These are phyloP conservation scores for Pelobates cultripes DNA, from an alignment of 2,797 vertebrate species.

Conservation along the genomic window DNA sequence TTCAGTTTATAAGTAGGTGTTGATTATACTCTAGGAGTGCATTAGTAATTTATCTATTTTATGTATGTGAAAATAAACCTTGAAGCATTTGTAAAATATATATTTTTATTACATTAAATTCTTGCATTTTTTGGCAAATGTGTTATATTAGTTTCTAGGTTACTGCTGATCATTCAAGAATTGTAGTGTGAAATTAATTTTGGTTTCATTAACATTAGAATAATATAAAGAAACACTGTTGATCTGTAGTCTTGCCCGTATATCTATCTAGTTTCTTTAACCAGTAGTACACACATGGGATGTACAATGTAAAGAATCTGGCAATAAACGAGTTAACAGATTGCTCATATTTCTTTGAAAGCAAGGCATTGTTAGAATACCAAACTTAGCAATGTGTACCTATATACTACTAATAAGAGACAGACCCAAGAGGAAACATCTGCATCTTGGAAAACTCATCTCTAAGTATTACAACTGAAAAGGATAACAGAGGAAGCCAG, in stretches of 20 bases:
- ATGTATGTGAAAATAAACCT: conserved; percentile 45
- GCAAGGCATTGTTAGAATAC: background rate
- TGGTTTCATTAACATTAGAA: background rate
- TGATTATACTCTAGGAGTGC: too few relatives aligned
- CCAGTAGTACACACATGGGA: background rate
- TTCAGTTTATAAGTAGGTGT: too few relatives aligned
- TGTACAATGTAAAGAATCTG: background rate
- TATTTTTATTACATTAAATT: conserved; percentile 4
- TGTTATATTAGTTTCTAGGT: conserved; percentile 21
- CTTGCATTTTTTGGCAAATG: conserved; percentile 9
- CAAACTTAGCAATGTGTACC: background rate
- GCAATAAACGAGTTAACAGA: background rate
- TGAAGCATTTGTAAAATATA: conserved; percentile 50
- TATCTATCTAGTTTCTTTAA: background rate
- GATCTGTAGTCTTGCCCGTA: background rate
- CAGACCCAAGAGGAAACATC: conserved; percentile 5
- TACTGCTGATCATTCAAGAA: conserved; percentile 10
- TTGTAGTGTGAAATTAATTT: background rate
- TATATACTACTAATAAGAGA: conserved; percentile 24
- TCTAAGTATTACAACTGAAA: conserved; percentile 3
- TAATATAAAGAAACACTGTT: background rate
- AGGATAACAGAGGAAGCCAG: conserved; percentile 38
- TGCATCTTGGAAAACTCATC: conserved; percentile 16
- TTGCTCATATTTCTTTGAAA: background rate
- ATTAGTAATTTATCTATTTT: too few relatives aligned